Conservation (phyloP, 2,888 invertebrate genomes). For the Stegana nigrithorax region DNA sequence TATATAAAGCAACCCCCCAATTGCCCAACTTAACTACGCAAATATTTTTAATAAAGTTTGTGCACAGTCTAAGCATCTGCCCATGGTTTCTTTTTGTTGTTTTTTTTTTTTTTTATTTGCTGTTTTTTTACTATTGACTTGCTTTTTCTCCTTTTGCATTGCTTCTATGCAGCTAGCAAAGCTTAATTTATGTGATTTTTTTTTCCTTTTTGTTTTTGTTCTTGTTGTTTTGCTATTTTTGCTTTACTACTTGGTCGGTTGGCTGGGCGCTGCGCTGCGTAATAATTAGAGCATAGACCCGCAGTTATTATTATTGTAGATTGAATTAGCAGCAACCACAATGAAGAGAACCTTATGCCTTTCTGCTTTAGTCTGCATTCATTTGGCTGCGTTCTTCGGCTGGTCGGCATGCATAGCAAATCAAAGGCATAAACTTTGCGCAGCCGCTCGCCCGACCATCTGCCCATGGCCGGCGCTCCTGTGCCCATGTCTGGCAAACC, state of each 20-base stretch:
- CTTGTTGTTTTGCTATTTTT: too few relatives aligned
- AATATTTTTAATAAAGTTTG: constrained; percentile 59
- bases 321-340: constrained; percentile 50
- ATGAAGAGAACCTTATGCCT: background rate
- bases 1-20: too few relatives aligned
- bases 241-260: constrained; percentile 38
- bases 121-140: constrained; percentile 1
- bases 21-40: constrained; percentile 40
- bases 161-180: background rate
- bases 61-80: constrained; percentile 47
- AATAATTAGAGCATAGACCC: constrained; percentile 52
- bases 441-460: constrained; percentile 8
- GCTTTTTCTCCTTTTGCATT: background rate
- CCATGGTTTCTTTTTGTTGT: too few relatives aligned
- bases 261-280: constrained; percentile 29
- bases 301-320: constrained; percentile 51
- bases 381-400: background rate
- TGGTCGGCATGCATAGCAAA: constrained; percentile 50
- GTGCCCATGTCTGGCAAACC: constrained; percentile 28
- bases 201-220: too few relatives aligned
- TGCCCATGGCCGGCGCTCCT: constrained; percentile 12
- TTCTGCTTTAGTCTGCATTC: background rate
- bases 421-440: constrained; percentile 38
- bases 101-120: background rate
- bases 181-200: too few relatives aligned